Conservation (phyloP, 2,113 vertebrate species). For the Monopterus albus region DNA sequence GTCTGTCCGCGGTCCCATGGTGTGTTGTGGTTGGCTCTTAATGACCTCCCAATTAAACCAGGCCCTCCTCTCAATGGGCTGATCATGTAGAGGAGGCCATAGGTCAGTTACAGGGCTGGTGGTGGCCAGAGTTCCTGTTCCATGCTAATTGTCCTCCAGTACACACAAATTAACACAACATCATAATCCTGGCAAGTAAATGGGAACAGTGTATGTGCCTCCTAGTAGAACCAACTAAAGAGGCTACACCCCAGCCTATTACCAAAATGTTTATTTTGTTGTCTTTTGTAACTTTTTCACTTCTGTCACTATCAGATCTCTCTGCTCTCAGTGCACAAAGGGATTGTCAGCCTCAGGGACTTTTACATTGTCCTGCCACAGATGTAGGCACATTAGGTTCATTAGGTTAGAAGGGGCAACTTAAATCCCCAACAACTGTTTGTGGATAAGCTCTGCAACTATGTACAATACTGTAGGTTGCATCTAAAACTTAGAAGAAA, state of each 20-base stretch:
- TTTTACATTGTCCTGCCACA: constrained; percentile 35
- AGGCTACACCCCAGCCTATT: too few relatives aligned
- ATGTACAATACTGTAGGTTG: not conserved
- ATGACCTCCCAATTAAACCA: constrained; percentile 81
- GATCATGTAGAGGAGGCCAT: constrained; percentile 78
- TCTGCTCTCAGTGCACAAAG: not conserved
- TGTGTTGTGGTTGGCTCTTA: constrained; percentile 71
- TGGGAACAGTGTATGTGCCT: not conserved
- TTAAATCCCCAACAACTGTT: constrained; percentile 59
- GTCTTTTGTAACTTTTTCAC: not conserved
- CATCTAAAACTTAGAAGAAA: not conserved
- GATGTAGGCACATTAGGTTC: constrained; percentile 58
- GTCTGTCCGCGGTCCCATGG: constrained; percentile 58
- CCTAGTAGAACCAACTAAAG: not conserved
- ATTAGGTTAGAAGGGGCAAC: constrained; percentile 60
- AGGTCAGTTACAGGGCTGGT: constrained; percentile 78
- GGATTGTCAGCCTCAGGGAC: not conserved
- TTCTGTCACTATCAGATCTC: not conserved
- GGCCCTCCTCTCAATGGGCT: constrained; percentile 74
- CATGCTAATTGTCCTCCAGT: constrained; percentile 68
- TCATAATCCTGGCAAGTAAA: not conserved
- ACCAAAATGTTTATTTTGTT: not conserved
- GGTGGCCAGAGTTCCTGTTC: constrained; percentile 72
- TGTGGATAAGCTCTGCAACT: constrained; percentile 60
- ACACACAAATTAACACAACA: constrained; percentile 38